Percentiles rank a stretch among this genome's conserved stretches.
phyloP scores from a whole-genome alignment of 2,797 vertebrate genomes.

The Crax fasciolata region DNA sequence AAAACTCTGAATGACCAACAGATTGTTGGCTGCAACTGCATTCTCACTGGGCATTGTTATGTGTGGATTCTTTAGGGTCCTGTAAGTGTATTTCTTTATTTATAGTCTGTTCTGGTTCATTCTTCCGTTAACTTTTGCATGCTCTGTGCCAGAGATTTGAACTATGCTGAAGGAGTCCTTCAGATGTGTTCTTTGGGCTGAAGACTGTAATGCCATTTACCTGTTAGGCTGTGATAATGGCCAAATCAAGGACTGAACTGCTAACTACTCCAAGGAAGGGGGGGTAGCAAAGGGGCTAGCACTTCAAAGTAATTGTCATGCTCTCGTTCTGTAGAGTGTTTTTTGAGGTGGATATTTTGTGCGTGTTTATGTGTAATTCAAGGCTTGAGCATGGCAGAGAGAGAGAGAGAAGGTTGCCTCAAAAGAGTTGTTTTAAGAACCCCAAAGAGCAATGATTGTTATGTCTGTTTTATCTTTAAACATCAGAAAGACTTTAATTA shows the following conservation, averaged over 20 bases:
- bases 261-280: slow-evolving; percentile 64
- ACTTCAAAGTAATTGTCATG: slow-evolving; percentile 49
- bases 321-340: slow-evolving; percentile 41
- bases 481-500: slow-evolving; percentile 79
- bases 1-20: background rate
- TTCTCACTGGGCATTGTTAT: background rate
- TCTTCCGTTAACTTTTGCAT: slow-evolving; percentile 32
- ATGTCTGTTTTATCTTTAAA: slow-evolving; percentile 71
- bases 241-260: slow-evolving; percentile 51
- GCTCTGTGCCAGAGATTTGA: background rate
- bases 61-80: background rate
- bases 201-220: slow-evolving; percentile 27
- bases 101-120: background rate
- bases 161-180: background rate
- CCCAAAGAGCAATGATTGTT: slow-evolving; percentile 66
- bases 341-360: slow-evolving; percentile 61
- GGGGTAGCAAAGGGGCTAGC: slow-evolving; percentile 54
- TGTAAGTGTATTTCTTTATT: background rate
- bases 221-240: slow-evolving; percentile 57
- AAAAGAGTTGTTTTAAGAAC: slow-evolving; percentile 68
- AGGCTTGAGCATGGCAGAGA: slow-evolving; percentile 14
- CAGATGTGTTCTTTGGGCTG: slow-evolving; percentile 23
- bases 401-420: slow-evolving; percentile 39
- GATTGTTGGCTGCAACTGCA: background rate
- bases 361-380: slow-evolving; percentile 71